Percentiles rank a stretch among this genome's conserved stretches.
phyloP scores from a whole-genome alignment of 2,888 invertebrate genomes.

The Dryococelus australis region DNA sequence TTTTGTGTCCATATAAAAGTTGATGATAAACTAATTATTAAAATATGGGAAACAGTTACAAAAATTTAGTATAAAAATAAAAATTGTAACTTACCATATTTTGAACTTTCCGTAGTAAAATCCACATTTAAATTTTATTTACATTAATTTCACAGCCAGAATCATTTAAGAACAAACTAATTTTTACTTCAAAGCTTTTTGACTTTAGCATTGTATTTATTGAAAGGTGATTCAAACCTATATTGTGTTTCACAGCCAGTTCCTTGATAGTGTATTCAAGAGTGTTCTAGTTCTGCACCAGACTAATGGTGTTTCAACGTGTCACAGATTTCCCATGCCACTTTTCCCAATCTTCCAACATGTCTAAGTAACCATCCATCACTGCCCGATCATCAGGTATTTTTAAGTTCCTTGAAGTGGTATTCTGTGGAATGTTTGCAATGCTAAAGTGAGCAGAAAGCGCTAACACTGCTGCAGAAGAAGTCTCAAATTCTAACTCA shows the following conservation, averaged over 20 bases:
- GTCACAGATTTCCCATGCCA: neutral
- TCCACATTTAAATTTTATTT: neutral
- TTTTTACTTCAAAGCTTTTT: neutral
- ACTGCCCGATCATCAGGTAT: neutral
- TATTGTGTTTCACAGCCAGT: too few relatives aligned
- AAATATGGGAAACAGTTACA: too few relatives aligned
- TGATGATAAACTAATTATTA: too few relatives aligned
- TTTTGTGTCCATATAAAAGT: too few relatives aligned
- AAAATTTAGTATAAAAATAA: neutral
- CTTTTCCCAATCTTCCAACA: neutral
- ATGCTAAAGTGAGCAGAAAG: neutral
- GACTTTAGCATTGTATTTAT: neutral
- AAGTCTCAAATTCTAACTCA: neutral
- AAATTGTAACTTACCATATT: neutral
- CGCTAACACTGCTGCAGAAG: neutral
- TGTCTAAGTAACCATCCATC: slow-evolving; percentile 9
- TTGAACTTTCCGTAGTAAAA: neutral
- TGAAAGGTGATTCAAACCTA: neutral
- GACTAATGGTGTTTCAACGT: neutral
- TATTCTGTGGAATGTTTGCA: neutral
- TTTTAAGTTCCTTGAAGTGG: neutral
- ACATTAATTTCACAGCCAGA: neutral
- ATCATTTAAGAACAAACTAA: neutral
- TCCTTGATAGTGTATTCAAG: too few relatives aligned
- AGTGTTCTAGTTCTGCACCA: neutral